Conservation (phyloP, 2,888 invertebrate species). For the Netelia virgata region DNA sequence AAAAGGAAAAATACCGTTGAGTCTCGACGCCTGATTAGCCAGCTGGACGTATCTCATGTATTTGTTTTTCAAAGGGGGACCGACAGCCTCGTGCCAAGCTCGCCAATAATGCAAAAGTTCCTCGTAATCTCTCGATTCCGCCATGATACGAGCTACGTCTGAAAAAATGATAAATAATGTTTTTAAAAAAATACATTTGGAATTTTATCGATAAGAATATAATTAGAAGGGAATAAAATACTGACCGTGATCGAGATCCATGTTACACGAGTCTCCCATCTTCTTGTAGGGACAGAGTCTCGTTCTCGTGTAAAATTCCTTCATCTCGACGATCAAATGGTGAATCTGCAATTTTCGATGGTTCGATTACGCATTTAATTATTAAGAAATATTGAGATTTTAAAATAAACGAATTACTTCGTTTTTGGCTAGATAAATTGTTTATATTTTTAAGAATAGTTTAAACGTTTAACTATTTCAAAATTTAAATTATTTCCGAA, state of each 20-base stretch:
- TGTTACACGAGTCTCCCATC: slow-evolving; percentile 82
- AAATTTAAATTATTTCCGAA: no score
- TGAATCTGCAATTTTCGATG: slow-evolving; percentile 87
- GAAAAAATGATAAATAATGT: slow-evolving; percentile 41
- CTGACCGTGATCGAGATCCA: slow-evolving; percentile 85
- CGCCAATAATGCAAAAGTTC: slow-evolving; percentile 92
- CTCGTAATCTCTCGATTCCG: slow-evolving; percentile 90
- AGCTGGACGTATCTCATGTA: slow-evolving; percentile 93
- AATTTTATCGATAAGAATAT: slow-evolving; percentile 24
- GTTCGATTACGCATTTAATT: background rate
- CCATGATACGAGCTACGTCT: slow-evolving; percentile 87
- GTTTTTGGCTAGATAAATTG: no score
- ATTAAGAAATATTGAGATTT: no score
- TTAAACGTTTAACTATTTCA: no score
- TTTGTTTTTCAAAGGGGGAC: slow-evolving; percentile 90
- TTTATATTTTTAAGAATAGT: no score
- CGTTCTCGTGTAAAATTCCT: slow-evolving; percentile 90
- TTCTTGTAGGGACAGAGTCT: slow-evolving; percentile 90
- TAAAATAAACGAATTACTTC: no score
- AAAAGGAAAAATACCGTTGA: slow-evolving; percentile 87
- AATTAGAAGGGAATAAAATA: background rate
- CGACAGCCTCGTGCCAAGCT: slow-evolving; percentile 92
- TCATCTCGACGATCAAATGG: slow-evolving; percentile 91
- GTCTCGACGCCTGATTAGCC: slow-evolving; percentile 91
- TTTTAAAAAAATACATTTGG: background rate